These are phyloP conservation scores for Chelon auratus DNA, from an alignment of 2,797 vertebrate genomes.

Conservation along the genomic window DNA sequence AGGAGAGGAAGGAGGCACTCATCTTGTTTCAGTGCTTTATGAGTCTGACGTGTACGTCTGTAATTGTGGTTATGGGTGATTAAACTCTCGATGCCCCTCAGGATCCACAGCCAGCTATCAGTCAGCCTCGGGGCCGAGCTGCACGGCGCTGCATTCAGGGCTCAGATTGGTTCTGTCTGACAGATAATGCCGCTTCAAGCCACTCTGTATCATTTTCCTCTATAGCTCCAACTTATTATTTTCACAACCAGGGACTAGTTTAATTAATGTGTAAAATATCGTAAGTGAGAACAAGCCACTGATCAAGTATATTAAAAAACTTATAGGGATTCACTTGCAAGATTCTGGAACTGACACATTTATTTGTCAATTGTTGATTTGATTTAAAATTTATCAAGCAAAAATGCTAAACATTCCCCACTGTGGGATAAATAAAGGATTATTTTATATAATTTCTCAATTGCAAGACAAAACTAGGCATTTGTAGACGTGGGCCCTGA, in stretches of 20 bases:
- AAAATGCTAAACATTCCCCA: neutral
- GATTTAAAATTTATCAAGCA: neutral
- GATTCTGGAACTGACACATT: neutral
- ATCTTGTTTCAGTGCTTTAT: slow-evolving; percentile 88
- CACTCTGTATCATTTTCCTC: neutral
- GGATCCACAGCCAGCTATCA: slow-evolving; percentile 83
- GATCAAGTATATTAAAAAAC: neutral
- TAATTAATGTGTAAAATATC: neutral
- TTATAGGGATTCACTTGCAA: neutral
- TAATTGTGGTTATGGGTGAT: slow-evolving; percentile 91
- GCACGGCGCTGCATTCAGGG: slow-evolving; percentile 35
- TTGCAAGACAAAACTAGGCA: too few species aligned
- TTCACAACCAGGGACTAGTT: slow-evolving; percentile 11
- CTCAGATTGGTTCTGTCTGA: slow-evolving; percentile 61
- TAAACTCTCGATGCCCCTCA: slow-evolving; percentile 88
- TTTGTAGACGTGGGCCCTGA: too few species aligned
- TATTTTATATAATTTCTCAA: too few species aligned
- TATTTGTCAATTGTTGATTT: neutral
- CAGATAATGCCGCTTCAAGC: slow-evolving; percentile 35
- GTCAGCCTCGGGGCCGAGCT: slow-evolving; percentile 72
- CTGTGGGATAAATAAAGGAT: too few species aligned
- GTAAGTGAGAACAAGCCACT: too few species aligned
- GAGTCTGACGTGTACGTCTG: slow-evolving; percentile 86
- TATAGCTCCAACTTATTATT: neutral
- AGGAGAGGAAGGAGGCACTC: slow-evolving; percentile 76